These are phyloP conservation scores for Tachycineta bicolor DNA, from an alignment of 2,113 vertebrate species.

Conservation along the genomic window DNA sequence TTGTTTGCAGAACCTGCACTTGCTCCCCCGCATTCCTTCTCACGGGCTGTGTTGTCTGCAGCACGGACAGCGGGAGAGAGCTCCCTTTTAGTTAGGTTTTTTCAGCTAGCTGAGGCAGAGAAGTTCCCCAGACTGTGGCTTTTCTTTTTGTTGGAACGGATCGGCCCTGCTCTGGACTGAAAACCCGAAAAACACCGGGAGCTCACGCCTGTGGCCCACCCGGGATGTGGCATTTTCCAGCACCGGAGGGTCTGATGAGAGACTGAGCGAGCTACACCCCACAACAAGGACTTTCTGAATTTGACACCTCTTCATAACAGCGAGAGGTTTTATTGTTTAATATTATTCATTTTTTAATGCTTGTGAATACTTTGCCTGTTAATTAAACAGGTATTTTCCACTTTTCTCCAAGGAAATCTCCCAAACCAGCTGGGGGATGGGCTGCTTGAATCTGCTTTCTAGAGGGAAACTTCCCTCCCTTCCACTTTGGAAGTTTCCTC, in stretches of 20 bases:
- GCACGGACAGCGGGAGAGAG: neutral
- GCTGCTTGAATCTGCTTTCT: neutral
- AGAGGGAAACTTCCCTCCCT: neutral
- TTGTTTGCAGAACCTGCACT: neutral
- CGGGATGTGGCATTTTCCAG: neutral
- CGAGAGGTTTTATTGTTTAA: neutral
- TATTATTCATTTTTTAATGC: neutral
- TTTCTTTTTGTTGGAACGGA: neutral
- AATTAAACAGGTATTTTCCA: neutral
- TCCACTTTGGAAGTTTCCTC: neutral
- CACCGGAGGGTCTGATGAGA: neutral
- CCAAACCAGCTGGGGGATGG: neutral
- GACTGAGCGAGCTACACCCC: neutral
- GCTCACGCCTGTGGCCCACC: neutral
- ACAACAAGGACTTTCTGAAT: neutral
- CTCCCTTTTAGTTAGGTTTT: neutral
- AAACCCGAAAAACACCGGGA: neutral
- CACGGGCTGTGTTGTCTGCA: neutral
- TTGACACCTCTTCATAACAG: neutral
- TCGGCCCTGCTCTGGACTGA: neutral
- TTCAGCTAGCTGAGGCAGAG: neutral
- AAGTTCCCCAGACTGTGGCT: neutral
- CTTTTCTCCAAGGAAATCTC: neutral
- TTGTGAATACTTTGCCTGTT: neutral
- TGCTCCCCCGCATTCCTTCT: neutral